Percentiles rank a stretch among this genome's conserved stretches.
phyloP scores from a whole-genome alignment of 35 echinoderm and acorn worm genomes.

The Lytechinus variegatus region DNA sequence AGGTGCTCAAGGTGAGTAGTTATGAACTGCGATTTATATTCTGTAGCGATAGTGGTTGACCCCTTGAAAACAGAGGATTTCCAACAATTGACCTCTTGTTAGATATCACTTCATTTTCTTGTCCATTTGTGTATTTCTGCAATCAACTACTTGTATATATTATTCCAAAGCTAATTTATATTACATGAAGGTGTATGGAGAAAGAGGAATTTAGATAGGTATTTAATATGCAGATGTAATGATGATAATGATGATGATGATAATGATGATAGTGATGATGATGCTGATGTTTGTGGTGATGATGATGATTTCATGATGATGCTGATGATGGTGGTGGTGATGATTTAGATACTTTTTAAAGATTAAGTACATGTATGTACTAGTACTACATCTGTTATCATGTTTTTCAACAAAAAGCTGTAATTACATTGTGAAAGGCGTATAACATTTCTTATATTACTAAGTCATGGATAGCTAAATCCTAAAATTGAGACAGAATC shows the following conservation, averaged over 20 bases:
- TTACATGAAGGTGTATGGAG: background rate
- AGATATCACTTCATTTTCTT: background rate
- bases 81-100: background rate
- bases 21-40: constrained; percentile 5
- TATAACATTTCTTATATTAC: background rate
- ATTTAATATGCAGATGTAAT: background rate
- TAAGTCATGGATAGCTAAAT: background rate
- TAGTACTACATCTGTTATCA: constrained; percentile 18
- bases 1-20: no score
- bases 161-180: constrained; percentile 20
- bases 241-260: background rate
- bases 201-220: background rate
- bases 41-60: background rate
- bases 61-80: background rate
- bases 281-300: no score
- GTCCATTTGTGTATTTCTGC: constrained; percentile 3
- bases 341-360: background rate
- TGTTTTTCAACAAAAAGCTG: background rate
- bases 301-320: no score
- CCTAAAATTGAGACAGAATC: background rate
- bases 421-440: background rate
- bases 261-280: no score
- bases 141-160: constrained; percentile 5
- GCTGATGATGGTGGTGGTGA: no score
- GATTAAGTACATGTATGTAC: background rate